Evolutionary conservation across 2,888 invertebrate species (phyloP), one percentile per base, ranked within the genome.

Genomic region (Rugalucina vietnamica): DNA sequence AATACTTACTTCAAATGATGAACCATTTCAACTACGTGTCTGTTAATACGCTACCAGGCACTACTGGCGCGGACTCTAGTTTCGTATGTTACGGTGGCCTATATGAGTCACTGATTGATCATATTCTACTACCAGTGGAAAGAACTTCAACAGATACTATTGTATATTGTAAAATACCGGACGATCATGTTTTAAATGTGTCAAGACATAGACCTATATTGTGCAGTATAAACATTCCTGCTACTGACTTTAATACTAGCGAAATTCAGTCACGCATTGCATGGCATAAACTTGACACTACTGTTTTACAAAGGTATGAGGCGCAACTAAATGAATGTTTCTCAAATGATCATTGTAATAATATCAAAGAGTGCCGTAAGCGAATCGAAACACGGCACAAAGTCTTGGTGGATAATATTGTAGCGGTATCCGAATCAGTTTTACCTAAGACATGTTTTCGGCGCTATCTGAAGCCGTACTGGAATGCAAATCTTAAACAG

Each of bases 381-480:
- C 54, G 54, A n/a, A n/a, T 50, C 70, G 69, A 50, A 70, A 34
- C 14, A 49, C 69, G 76, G 43, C 21, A 76, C 34, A 29, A 76
- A 27, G 29, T 34, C n/a, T 49, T 76, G 43, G 69, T 76, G 18
- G 32, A 43, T 1, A 76, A 57, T 32, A 69, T 76, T 29, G n/a
- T 14, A 21, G n/a, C 27, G 8, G 21, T 12, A 49, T 54, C 57
- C 14, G 29, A 34, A 8, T 24, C 12, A 18, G 54, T 54, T 24
- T 57, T 78, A n/a, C 72, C 78, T 8, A 50, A 21, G 37, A 78
- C 70, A 54, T 2, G 34, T 24, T 80, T 49, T 49, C 29, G 14
- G 18, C 32, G n/a, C 12, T 75, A 27, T 69, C 60, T 79, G 18
- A 80, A 80, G 34, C 79, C 79, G 8, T 80, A 74, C 27, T 74